Base-by-base conservation (phyloP, 2,113 vertebrate species). In the Takifugu flavidus region DNA sequence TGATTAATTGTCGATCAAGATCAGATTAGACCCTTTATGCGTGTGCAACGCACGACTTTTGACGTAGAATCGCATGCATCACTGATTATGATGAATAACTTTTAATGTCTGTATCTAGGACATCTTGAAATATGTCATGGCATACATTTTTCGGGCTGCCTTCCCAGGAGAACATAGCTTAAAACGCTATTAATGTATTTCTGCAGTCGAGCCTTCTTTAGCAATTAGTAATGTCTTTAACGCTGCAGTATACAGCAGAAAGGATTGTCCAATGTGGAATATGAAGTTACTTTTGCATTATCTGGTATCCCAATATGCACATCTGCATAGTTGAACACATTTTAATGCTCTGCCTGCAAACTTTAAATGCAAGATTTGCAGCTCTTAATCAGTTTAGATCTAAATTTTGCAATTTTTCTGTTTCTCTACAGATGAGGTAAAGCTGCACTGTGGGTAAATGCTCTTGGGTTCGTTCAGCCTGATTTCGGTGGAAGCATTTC, bases 31-130 rank as follows among this genome's bases (percentile, higher is more conserved):
- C 29, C 5, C 5, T 3, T 3, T 39, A 39, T 10, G 34, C 34
- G 5, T 39, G 7, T 11, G 7, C 8, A 39, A 3, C 34, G 6
- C 34, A 39, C 1, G 34, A 39, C 34, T 11, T 39, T 39, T 39
- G 34, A 39, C 34, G 34, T 11, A 10, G 8, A 39, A 39, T 39
- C 11, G 8, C 8, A 10, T 11, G 34, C 34, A 39, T 39, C 8
- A 39, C 11, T 39, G 7, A 39, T 39, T 10, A 39, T 10, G 34
- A 39, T 39, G 6, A 10, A 11, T 39, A 39, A 39, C 34, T 39
- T 39, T 15, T 26, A 55, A 44, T 43, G 39, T 39, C 25, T 62
- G n/a, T 56, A 75, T 65, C 54, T 70, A 75, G 71, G 63, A 25
- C 58, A 68, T 13, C 55, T 28, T 51, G 42, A 64, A 6, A 54